These are phyloP conservation scores for Tringa solitaria DNA, from an alignment of 2,113 vertebrate species.

Conservation along the genomic window DNA sequence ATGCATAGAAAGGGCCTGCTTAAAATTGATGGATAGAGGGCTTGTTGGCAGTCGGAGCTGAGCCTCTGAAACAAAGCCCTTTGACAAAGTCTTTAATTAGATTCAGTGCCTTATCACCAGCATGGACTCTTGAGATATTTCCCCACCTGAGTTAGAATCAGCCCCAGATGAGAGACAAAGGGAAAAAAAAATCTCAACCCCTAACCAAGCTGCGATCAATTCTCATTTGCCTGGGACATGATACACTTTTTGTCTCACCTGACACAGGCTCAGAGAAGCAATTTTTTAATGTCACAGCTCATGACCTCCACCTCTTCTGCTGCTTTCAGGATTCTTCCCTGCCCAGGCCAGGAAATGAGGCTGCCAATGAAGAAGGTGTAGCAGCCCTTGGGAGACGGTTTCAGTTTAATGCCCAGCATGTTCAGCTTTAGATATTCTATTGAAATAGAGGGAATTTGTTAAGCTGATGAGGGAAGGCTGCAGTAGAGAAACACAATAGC, in stretches of 20 bases:
- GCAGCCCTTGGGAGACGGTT: conserved; percentile 17
- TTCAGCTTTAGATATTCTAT: conserved; percentile 50
- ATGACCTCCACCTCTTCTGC: neutral
- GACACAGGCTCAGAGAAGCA: neutral
- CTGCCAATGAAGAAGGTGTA: neutral
- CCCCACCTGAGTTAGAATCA: neutral
- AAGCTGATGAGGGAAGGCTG: conserved; percentile 68
- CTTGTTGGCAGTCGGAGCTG: neutral
- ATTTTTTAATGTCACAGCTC: conserved; percentile 62
- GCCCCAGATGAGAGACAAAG: conserved; percentile 13
- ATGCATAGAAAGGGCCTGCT: neutral
- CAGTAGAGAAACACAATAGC: conserved; percentile 65
- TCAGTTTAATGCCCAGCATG: conserved; percentile 50
- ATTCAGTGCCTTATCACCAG: neutral
- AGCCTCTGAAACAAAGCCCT: conserved; percentile 34
- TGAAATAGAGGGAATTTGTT: conserved; percentile 61
- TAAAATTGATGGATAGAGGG: neutral
- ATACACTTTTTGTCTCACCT: conserved; percentile 30
- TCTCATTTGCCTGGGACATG: conserved; percentile 34
- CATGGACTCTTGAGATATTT: neutral
- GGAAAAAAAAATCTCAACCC: neutral
- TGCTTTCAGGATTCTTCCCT: neutral
- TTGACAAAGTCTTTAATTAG: conserved; percentile 23
- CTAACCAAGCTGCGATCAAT: conserved; percentile 21
- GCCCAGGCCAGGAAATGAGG: neutral